Evolutionary conservation across 2,888 invertebrate genomes (phyloP), one percentile per base, ranked within the genome.

Genomic region (Mesorhabditis belari): DNA sequence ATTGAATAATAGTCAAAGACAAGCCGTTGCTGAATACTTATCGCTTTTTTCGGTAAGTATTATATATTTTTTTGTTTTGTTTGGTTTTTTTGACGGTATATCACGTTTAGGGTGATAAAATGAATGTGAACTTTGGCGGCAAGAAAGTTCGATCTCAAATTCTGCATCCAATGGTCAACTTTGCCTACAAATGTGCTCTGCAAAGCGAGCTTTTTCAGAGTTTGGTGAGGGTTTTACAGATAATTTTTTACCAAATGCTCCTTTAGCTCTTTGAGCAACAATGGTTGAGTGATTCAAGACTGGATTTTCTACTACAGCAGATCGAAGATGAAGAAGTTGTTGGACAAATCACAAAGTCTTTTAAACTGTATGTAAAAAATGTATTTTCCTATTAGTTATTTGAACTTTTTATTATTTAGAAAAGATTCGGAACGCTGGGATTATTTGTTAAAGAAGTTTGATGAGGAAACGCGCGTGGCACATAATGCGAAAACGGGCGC

Each of bases 281-380:
- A 53, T 80, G 80, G 79, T 63, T 80, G 50, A 70, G 77, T 17
- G 60, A 62, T 27, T 62, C 60, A 2, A 59, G 69, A 19, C 49
- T 65, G 3, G 59, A 63, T 59, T 29, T 57, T n/a, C 25, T 77
- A 5, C 58, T 73, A n/a, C 57, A 58, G 5, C 58, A 69, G 9
- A 62, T 73, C 23, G 55, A 64, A 5, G 70, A 76, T 17, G 55
- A 58, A 5, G n/a, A 24, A 2, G 25, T 64, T 21, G 53, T 58
- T 23, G 54, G 53, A 1, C 21, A 59, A 1, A 19, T 73, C 55
- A 56, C 5, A 23, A n/a, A 9, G 56, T n/a, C n/a, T n/a, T n/a
- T n/a, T n/a, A n/a, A n/a, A 56, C 25, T 53, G 12, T 35, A n/a
- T n/a, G 71, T 6, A 49, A 62, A 27, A 57, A 52, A 66, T 73